Evolutionary conservation across 1,140 invertebrate species (phyloP).

Genomic region (Temnothorax nylanderi): DNA sequence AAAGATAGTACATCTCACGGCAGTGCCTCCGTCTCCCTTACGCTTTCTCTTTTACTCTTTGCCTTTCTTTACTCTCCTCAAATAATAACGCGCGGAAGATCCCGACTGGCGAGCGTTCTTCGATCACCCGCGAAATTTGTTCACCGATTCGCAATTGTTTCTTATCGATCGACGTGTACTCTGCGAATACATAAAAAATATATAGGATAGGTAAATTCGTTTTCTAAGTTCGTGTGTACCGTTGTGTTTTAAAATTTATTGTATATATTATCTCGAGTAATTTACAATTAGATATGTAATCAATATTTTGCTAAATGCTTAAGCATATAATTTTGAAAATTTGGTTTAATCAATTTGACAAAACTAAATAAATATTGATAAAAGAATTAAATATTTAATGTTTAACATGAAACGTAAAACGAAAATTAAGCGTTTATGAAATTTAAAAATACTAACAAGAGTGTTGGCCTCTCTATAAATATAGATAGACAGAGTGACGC

Average conservation of each 20-base stretch:
- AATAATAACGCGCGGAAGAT: conserved; percentile 52
- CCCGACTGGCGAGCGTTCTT: conserved; percentile 50
- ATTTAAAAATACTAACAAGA: background rate
- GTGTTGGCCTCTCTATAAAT: background rate
- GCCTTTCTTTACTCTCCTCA: conserved; percentile 47
- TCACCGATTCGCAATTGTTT: conserved; percentile 33
- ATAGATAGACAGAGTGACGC: background rate
- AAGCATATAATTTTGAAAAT: background rate
- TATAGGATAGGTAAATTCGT: conserved; percentile 2
- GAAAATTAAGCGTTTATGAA: background rate
- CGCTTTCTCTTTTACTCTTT: conserved; percentile 63
- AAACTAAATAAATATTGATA: background rate
- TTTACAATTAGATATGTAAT: background rate
- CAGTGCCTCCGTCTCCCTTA: conserved; percentile 68
- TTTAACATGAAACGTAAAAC: background rate
- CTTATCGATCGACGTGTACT: conserved; percentile 47
- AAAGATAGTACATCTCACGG: conserved; percentile 62
- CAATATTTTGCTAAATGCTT: background rate
- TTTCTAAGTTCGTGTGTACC: background rate
- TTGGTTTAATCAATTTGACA: background rate
- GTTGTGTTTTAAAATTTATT: background rate
- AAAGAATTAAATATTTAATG: background rate
- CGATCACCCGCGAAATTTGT: conserved; percentile 45
- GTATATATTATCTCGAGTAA: background rate
- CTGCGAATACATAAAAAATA: conserved; percentile 58